A percentile compares a stretch with the other conserved stretches of the same genome.
These are phyloP conservation scores for Emydoidea blandingii DNA, from an alignment of 2,797 vertebrate genomes.

Conservation along the genomic window DNA sequence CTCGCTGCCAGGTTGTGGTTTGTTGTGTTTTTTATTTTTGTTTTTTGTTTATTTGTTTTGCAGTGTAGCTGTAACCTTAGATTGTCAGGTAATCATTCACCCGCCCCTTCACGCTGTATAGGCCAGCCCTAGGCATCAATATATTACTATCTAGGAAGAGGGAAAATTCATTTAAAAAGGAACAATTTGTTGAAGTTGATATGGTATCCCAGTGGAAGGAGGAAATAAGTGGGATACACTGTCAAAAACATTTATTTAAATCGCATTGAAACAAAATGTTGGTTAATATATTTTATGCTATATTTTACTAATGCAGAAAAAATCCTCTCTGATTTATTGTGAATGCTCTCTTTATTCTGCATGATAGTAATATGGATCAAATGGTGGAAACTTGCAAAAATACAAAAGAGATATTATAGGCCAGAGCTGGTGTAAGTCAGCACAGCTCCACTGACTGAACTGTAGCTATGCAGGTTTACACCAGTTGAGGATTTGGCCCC, in stretches of 20 bases:
- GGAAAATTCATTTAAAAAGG: not conserved
- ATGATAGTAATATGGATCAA: not conserved
- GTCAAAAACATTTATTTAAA: slow-evolving; percentile 10
- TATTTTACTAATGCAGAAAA: not conserved
- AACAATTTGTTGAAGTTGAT: not conserved
- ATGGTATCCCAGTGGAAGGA: not conserved
- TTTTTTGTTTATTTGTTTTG: not conserved
- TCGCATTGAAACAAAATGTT: slow-evolving; percentile 35
- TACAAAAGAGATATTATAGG: not conserved
- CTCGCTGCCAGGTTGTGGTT: not conserved
- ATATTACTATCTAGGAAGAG: not conserved
- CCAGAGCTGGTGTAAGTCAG: not conserved
- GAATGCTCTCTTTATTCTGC: slow-evolving; percentile 27
- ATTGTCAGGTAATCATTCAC: not conserved
- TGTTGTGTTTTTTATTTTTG: not conserved
- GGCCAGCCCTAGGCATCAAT: not conserved
- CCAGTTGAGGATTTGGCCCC: not conserved
- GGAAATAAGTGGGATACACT: not conserved
- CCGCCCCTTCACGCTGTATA: not conserved
- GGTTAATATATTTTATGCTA: slow-evolving; percentile 5
- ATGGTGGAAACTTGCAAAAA: not conserved
- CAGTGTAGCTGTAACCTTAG: not conserved
- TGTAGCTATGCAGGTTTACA: not conserved
- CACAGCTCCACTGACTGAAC: not conserved
- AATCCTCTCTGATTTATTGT: not conserved